Conservation (phyloP, 2,797 vertebrate genomes). For the Podarcis siculus region DNA sequence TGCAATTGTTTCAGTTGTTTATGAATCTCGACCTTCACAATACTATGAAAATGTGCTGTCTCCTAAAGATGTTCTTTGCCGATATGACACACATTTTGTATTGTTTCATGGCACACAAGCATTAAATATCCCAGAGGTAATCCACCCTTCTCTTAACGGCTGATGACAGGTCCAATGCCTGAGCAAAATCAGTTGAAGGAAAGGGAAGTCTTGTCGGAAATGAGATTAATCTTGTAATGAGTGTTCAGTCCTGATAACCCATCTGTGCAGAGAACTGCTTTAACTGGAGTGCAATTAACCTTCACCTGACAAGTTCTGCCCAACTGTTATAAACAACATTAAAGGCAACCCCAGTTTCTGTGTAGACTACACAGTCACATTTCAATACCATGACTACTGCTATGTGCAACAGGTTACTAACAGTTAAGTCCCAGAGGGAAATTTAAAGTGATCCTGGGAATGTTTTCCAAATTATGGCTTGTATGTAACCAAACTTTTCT, state of each 20-base stretch:
- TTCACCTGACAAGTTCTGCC: slow-evolving; percentile 84
- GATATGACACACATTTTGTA: slow-evolving; percentile 76
- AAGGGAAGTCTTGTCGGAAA: slow-evolving; percentile 90
- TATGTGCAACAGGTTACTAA: slow-evolving; percentile 54
- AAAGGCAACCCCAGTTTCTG: slow-evolving; percentile 73
- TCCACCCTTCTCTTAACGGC: slow-evolving; percentile 81
- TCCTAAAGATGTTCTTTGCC: slow-evolving; percentile 80
- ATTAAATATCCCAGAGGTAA: slow-evolving; percentile 72
- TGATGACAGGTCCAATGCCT: slow-evolving; percentile 83
- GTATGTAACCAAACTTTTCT: background rate
- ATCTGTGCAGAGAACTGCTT: slow-evolving; percentile 85
- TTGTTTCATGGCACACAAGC: slow-evolving; percentile 73
- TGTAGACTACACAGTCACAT: slow-evolving; percentile 77
- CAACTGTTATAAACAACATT: slow-evolving; percentile 83
- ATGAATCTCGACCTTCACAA: slow-evolving; percentile 71
- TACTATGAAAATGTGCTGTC: slow-evolving; percentile 67
- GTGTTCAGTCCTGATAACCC: slow-evolving; percentile 88
- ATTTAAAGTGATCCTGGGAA: slow-evolving; percentile 31
- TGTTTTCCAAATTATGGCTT: slow-evolving; percentile 39
- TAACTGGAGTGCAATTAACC: slow-evolving; percentile 84
- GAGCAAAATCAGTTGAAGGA: slow-evolving; percentile 87
- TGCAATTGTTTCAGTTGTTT: slow-evolving; percentile 72
- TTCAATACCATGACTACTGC: slow-evolving; percentile 68
- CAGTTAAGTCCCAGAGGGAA: slow-evolving; percentile 1
- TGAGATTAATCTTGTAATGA: slow-evolving; percentile 88